phyloP scores from a whole-genome alignment of 2,888 invertebrate species.

The Drosophila meridiana region DNA sequence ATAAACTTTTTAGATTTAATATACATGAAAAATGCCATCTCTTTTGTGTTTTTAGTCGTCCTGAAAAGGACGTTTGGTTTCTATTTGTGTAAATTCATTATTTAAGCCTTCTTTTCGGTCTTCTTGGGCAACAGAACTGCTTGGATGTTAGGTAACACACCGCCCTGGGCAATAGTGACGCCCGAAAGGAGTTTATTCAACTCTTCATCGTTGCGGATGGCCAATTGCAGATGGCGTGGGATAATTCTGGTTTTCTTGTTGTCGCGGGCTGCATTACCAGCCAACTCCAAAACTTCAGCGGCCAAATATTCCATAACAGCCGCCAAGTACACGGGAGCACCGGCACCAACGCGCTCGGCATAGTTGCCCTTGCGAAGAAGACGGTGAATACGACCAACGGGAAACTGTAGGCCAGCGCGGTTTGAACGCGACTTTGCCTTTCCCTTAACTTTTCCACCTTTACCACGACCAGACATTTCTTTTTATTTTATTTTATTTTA shows the following conservation, averaged over 20 bases:
- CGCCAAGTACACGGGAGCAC: slow-evolving; percentile 86
- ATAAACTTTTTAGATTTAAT: too few species aligned
- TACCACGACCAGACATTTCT: too few species aligned
- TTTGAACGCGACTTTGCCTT: too few species aligned
- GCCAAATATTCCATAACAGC: slow-evolving; percentile 88
- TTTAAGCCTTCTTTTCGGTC: slow-evolving; percentile 83
- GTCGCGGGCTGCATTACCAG: slow-evolving; percentile 89
- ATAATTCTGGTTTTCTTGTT: slow-evolving; percentile 91
- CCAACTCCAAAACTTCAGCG: slow-evolving; percentile 89
- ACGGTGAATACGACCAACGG: slow-evolving; percentile 88
- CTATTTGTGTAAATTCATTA: not conserved
- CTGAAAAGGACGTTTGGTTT: slow-evolving; percentile 31
- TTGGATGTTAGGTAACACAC: slow-evolving; percentile 93
- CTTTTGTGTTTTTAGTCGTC: slow-evolving; percentile 6
- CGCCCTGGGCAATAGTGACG: slow-evolving; percentile 88
- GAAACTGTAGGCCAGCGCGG: too few species aligned
- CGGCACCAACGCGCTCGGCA: slow-evolving; percentile 87
- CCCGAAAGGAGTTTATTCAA: slow-evolving; percentile 89
- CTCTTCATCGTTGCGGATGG: slow-evolving; percentile 93
- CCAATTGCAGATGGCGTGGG: slow-evolving; percentile 92
- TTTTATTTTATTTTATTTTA: too few species aligned
- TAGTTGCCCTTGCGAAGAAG: slow-evolving; percentile 86
- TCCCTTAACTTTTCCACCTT: too few species aligned
- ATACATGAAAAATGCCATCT: not conserved
- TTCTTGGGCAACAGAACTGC: slow-evolving; percentile 91